Evolutionary conservation across 2,888 invertebrate genomes (phyloP), one percentile per base, ranked within the genome.

Genomic region (Nebria brevicollis): DNA sequence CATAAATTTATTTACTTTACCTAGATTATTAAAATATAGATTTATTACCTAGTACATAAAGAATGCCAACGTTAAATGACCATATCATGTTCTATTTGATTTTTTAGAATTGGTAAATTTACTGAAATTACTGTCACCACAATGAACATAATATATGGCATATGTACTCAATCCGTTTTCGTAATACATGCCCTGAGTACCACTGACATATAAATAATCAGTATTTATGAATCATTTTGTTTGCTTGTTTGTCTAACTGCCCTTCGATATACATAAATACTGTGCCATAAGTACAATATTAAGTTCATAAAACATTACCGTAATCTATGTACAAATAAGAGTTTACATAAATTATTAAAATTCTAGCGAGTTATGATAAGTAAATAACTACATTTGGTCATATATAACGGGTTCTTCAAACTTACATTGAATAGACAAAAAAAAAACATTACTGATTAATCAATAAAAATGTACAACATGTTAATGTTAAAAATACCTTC

Each of bases 281-380:
- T 75, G 43, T 80, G 75, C 75, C 79, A 80, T 80, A 80, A 80
- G 79, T 80, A 80, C 79, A 80, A 79, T 34, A 66, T 80, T 75
- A 80, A 73, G 54, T 11, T 54, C 54, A 54, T 34, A 54, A 11
- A 54, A 11, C 13, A 54, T 11, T 54, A 54, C 13, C 8, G 54
- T 54, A 54, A 8, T 54, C 54, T 54, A 54, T 54, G 25, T 80
- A 80, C 79, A 80, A 75, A 80, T 65, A 75, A 80, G 74, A 68
- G 68, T 74, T 25, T 75, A 66, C 66, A 77, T 77, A 77, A 77
- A 77, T 77, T 72, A 77, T 34, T 77, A 77, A 73, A 73, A 73
- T 77, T 65, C 77, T 77, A 73, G 66, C 72, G 73, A 34, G 72
- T 15, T 77, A 11, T 68, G 54, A 72, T 64, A 72, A 66, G 66